Evolutionary conservation across 2,113 vertebrate species (phyloP), one percentile per base, ranked within the genome.

Genomic region (Coreoperca whiteheadi): DNA sequence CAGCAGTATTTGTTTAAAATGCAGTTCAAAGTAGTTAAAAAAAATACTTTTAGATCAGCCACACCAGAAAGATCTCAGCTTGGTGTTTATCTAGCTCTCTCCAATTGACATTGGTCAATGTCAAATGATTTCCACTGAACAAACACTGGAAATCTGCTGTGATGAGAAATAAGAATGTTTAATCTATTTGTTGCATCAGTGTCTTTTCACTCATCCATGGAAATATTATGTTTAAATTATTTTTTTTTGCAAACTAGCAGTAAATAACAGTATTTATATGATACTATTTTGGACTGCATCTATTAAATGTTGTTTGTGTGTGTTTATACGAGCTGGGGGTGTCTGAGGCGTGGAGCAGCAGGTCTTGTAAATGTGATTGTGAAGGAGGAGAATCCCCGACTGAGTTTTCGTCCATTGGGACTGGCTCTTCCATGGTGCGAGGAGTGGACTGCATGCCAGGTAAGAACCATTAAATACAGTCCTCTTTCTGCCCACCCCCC

Each of bases 321-420:
- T 82, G 70, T 63, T 67, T 77, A 1, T n/a, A 7, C 85, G 3
- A 92, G 95, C 75, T 2, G 6, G 83, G 15, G 15, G 83, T 84
- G 37, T 81, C 93, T 8, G 97, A 97, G 69, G 87, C 93, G 23
- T 97, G 97, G 96, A 95, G 95, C 81, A 94, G 95, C 86, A 97
- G 95, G 92, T 93, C 95, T 18, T 99, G 98, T 93, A 98, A 97
- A 93, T 98, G 97, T 0, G 94, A 98, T 59, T 98, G 97, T 89
- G 96, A 97, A 77, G 93, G 85, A 88, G 91, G 70, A 37, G 92
- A 93, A 65, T 72, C 93, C 64, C 96, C 94, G 21, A 93, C 94
- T 0, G 91, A 95, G 76, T 95, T 94, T 92, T 93, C 96, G 78
- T 83, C 89, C 0, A 43, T 89, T 2, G 78, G 64, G 4, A 68